phyloP scores from a whole-genome alignment of 1,140 invertebrate species.

The Apolygus lucorum region DNA sequence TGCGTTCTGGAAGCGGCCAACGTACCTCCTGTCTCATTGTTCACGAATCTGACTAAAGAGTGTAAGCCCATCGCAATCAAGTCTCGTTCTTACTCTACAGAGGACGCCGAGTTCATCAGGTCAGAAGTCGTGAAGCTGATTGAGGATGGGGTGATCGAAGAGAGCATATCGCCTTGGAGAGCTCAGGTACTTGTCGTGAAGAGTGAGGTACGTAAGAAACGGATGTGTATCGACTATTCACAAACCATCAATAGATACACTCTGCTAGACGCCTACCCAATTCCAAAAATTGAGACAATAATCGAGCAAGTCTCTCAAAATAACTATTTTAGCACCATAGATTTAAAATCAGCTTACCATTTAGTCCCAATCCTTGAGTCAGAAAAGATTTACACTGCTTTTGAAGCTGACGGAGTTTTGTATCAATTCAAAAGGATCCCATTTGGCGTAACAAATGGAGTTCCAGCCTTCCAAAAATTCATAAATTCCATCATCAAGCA shows the following conservation, averaged over 20 bases:
- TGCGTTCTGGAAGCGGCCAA: no score
- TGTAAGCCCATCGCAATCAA: slow-evolving; percentile 12
- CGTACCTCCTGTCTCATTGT: no score
- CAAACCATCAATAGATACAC: background rate
- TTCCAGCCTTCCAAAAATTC: no score
- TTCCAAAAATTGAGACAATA: background rate
- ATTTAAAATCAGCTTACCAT: background rate
- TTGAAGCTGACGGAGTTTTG: background rate
- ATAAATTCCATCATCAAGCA: no score
- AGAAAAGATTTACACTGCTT: background rate
- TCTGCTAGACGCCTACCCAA: background rate
- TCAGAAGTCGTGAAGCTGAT: no score
- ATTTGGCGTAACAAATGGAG: background rate
- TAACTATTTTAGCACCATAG: background rate
- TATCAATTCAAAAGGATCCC: background rate
- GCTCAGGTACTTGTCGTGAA: slow-evolving; percentile 18
- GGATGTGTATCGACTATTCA: background rate
- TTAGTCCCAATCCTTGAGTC: background rate
- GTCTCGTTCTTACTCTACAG: no score
- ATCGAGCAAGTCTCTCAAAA: background rate
- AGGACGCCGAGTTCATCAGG: no score
- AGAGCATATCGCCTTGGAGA: slow-evolving; percentile 11
- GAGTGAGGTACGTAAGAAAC: slow-evolving; percentile 1
- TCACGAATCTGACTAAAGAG: slow-evolving; percentile 3
- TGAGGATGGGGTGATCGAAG: no score